Evolutionary conservation across 2,797 vertebrate genomes (phyloP).

Genomic region (Zonotrichia albicollis): DNA sequence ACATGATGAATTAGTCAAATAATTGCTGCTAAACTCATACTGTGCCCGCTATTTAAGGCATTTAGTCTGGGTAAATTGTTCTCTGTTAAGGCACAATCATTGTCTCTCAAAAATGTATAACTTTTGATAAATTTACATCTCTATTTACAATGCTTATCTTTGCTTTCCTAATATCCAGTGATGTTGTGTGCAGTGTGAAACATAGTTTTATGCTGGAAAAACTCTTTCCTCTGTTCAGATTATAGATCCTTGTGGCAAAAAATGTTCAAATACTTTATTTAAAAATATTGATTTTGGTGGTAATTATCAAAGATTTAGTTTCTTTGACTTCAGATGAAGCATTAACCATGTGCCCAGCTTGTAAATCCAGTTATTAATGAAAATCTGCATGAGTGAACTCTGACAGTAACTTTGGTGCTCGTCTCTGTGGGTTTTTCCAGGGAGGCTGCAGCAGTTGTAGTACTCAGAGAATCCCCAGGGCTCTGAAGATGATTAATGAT

Average conservation of each 20-base stretch:
- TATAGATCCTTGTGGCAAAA: not conserved
- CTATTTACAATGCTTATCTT: not conserved
- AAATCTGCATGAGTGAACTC: not conserved
- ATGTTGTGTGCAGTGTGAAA: not conserved
- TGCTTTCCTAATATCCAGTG: not conserved
- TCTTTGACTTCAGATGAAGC: not conserved
- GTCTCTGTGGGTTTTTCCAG: not conserved
- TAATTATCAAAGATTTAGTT: not conserved
- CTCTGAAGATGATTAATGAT: constrained; percentile 60
- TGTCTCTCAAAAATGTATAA: not conserved
- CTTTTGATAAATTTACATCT: not conserved
- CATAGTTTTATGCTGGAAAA: not conserved
- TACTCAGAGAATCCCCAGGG: not conserved
- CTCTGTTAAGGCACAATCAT: constrained; percentile 48
- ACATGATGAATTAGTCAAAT: constrained; percentile 79
- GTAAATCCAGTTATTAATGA: not conserved
- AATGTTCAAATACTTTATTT: not conserved
- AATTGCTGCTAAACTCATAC: constrained; percentile 70
- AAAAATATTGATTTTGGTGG: not conserved
- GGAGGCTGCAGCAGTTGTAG: not conserved
- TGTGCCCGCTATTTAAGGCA: constrained; percentile 66
- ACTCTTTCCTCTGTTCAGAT: not conserved
- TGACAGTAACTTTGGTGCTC: not conserved
- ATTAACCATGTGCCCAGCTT: not conserved
- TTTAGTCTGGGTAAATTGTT: constrained; percentile 69